These are phyloP conservation scores for Acomys russatus DNA, from an alignment of 2,797 vertebrate species.

Conservation along the genomic window DNA sequence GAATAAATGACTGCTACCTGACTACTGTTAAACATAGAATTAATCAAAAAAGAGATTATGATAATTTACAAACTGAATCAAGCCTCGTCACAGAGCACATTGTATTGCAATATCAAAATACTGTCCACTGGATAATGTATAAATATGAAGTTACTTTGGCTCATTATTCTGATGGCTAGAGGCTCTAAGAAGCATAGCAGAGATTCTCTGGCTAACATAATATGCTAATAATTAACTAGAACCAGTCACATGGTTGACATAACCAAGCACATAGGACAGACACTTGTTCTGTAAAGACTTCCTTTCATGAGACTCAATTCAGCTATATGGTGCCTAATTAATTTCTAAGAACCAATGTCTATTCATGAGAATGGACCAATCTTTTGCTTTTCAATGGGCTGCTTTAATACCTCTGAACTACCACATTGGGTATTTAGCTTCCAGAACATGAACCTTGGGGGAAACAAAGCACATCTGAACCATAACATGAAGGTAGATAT, in stretches of 20 bases:
- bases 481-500: background rate
- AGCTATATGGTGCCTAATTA: background rate
- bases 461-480: background rate
- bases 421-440: background rate
- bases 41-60: background rate
- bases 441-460: background rate
- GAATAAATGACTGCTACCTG: background rate
- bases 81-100: background rate
- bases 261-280: background rate
- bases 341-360: background rate
- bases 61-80: constrained; percentile 23
- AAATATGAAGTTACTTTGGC: background rate
- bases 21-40: constrained; percentile 1
- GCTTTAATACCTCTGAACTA: background rate
- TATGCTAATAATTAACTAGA: background rate
- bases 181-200: background rate
- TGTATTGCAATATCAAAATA: constrained; percentile 32
- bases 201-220: background rate
- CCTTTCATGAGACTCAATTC: background rate
- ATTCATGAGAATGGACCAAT: background rate
- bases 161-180: background rate
- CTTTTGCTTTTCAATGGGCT: background rate
- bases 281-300: background rate
- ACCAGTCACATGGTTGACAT: background rate
- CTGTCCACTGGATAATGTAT: background rate